A percentile compares a stretch with the other conserved stretches of the same genome.
phyloP scores from a whole-genome alignment of 1,140 invertebrate species.

The Dendroctonus valens region DNA sequence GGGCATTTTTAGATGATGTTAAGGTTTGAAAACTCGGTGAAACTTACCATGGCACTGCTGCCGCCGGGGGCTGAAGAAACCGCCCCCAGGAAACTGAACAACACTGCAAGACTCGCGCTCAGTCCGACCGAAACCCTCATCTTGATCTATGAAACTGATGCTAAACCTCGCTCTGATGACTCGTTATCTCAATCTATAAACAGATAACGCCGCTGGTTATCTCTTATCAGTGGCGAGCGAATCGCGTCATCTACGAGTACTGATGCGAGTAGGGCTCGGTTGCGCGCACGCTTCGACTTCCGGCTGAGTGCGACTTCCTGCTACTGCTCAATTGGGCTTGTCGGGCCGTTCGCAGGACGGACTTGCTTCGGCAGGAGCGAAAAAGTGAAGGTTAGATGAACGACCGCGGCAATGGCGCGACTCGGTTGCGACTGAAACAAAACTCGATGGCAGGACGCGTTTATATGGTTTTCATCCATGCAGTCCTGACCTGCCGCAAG shows the following conservation, averaged over 20 bases:
- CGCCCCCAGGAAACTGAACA: constrained; percentile 21
- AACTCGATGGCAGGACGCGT: constrained; percentile 8
- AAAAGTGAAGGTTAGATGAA: constrained; percentile 17
- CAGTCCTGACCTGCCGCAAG: constrained; percentile 22
- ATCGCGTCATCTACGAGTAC: constrained; percentile 18
- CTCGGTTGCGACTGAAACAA: constrained; percentile 26
- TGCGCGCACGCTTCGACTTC: constrained; percentile 12
- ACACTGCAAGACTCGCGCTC: constrained; percentile 1
- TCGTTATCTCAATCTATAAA: constrained; percentile 16
- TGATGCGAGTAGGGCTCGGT: background rate
- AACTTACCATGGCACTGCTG: constrained; percentile 26
- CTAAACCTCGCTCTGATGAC: background rate
- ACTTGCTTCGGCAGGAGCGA: constrained; percentile 6
- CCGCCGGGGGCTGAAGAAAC: constrained; percentile 9
- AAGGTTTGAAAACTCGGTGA: background rate
- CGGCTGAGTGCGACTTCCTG: background rate
- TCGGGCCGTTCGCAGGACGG: constrained; percentile 30
- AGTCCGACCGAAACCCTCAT: constrained; percentile 9
- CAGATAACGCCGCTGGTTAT: background rate
- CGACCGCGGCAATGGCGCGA: constrained; percentile 21
- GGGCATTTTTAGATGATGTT: background rate
- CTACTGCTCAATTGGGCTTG: background rate
- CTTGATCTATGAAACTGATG: constrained; percentile 4
- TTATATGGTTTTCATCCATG: constrained; percentile 23
- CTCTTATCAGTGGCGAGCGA: constrained; percentile 13